Conservation (phyloP, 2,888 invertebrate species). For the Drosophila phalerata region DNA sequence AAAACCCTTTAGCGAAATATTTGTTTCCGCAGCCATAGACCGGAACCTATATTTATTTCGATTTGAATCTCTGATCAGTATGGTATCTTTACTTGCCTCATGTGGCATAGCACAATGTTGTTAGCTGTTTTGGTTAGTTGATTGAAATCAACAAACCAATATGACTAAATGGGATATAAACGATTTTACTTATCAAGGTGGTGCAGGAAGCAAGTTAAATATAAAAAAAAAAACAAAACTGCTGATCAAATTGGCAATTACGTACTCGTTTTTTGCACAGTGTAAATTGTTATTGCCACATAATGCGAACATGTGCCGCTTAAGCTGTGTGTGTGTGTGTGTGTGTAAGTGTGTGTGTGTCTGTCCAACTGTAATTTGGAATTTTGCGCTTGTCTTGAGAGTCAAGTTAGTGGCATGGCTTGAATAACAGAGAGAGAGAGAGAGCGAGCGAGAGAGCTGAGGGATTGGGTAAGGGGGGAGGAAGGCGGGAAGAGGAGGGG, state of each 20-base stretch:
- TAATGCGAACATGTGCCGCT: slow-evolving; percentile 8
- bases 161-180: slow-evolving; percentile 4
- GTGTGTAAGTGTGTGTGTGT: slow-evolving; percentile 8
- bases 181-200: not conserved
- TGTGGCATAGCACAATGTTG: no score
- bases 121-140: not conserved
- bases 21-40: no score
- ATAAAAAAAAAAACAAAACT: not conserved
- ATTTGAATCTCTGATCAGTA: not conserved
- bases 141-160: not conserved
- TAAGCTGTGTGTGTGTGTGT: slow-evolving; percentile 15
- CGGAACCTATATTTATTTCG: no score
- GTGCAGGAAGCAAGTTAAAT: not conserved
- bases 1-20: no score
- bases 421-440: not conserved
- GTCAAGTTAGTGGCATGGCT: slow-evolving; percentile 17
- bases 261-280: slow-evolving; percentile 15
- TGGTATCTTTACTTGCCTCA: not conserved
- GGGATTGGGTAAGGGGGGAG: no score
- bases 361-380: slow-evolving; percentile 43
- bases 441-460: not conserved
- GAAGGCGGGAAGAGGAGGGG: not conserved
- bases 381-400: slow-evolving; percentile 40
- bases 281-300: slow-evolving; percentile 27
- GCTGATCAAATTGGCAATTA: not conserved